Conservation (phyloP, 2,888 invertebrate genomes). For the Brassicogethes aeneus region DNA sequence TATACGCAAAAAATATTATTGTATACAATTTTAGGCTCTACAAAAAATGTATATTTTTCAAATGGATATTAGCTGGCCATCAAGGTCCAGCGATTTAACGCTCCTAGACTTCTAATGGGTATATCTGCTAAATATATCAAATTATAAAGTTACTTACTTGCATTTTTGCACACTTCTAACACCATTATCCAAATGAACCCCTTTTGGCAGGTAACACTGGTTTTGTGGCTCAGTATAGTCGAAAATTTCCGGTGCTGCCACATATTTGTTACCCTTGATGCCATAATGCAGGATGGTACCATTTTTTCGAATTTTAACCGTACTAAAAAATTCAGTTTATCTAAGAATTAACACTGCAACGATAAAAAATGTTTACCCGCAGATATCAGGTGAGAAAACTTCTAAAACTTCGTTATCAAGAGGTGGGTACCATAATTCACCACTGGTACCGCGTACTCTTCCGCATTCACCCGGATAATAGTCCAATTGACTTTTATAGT, state of each 20-base stretch:
- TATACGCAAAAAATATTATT: too few species aligned
- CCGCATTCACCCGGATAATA: conserved; percentile 53
- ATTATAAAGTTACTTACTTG: conserved; percentile 27
- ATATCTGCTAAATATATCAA: background rate
- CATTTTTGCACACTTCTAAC: conserved; percentile 65
- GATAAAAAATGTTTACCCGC: conserved; percentile 48
- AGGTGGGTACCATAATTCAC: conserved; percentile 74
- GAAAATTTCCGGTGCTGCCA: conserved; percentile 54
- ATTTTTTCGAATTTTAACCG: conserved; percentile 35
- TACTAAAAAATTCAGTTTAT: conserved; percentile 30
- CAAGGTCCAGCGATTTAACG: too few species aligned
- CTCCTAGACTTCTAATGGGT: background rate
- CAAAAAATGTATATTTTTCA: too few species aligned
- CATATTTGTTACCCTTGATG: conserved; percentile 46
- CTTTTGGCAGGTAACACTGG: conserved; percentile 52
- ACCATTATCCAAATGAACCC: conserved; percentile 45
- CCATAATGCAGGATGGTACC: conserved; percentile 38
- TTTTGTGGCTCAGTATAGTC: conserved; percentile 61
- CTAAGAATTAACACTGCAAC: conserved; percentile 2
- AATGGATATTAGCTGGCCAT: too few species aligned
- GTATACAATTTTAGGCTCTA: too few species aligned
- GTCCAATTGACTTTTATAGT: conserved; percentile 46
- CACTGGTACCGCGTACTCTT: conserved; percentile 61
- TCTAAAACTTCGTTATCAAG: conserved; percentile 47
- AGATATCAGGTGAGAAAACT: conserved; percentile 69